These are phyloP conservation scores for Tetramorium simillimum DNA, from an alignment of 1,140 invertebrate species.

Conservation along the genomic window DNA sequence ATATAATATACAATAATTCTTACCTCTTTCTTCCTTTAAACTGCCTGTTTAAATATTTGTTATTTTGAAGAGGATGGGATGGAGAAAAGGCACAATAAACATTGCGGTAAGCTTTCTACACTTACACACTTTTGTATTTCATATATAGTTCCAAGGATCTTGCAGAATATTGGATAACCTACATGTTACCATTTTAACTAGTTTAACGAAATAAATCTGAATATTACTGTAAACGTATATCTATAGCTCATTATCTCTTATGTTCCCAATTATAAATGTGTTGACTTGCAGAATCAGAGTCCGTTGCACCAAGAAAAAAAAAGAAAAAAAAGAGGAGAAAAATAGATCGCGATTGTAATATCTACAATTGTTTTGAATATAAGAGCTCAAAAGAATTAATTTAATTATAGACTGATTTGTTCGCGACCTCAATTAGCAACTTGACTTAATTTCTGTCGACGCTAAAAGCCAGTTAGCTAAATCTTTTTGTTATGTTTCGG, in stretches of 20 bases:
- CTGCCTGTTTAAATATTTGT: background rate
- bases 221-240: slow-evolving; percentile 55
- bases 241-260: slow-evolving; percentile 48
- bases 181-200: slow-evolving; percentile 39
- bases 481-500: background rate
- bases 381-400: background rate
- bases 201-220: slow-evolving; percentile 42
- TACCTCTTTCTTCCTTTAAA: background rate
- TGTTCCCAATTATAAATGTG: slow-evolving; percentile 50
- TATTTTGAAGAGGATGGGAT: background rate
- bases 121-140: slow-evolving; percentile 79
- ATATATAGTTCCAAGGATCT: slow-evolving; percentile 73
- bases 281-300: slow-evolving; percentile 28
- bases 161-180: slow-evolving; percentile 58
- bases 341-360: background rate
- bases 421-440: background rate
- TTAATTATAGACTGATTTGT: background rate
- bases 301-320: slow-evolving; percentile 42
- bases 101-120: slow-evolving; percentile 65
- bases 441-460: background rate
- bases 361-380: background rate
- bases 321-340: background rate
- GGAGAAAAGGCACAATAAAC: slow-evolving; percentile 48
- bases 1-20: background rate
- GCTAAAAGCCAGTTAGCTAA: background rate